Evolutionary conservation across 2,888 invertebrate species (phyloP).

Genomic region (Lochmaea capreae): DNA sequence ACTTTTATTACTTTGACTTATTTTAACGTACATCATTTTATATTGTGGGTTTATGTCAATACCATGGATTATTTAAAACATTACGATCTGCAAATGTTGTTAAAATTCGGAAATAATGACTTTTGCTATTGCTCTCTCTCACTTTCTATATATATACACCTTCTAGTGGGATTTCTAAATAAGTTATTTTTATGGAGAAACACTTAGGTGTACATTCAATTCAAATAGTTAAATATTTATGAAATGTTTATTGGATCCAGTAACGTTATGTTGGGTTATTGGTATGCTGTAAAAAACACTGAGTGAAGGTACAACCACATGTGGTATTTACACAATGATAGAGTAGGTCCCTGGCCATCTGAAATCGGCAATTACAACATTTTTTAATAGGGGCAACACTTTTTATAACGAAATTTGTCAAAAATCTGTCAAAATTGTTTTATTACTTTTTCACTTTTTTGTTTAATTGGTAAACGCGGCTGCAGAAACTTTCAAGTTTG

Average conservation of each 20-base stretch:
- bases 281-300: too few relatives aligned
- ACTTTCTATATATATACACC: neutral
- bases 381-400: too few relatives aligned
- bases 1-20: slow-evolving; percentile 49
- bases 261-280: slow-evolving; percentile 11
- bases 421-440: too few relatives aligned
- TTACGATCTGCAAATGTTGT: slow-evolving; percentile 47
- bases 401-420: too few relatives aligned
- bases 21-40: slow-evolving; percentile 53
- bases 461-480: too few relatives aligned
- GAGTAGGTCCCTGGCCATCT: too few relatives aligned
- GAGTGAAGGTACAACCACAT: too few relatives aligned
- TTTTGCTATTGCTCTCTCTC: slow-evolving; percentile 37
- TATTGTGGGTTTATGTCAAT: slow-evolving; percentile 51
- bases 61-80: slow-evolving; percentile 53
- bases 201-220: slow-evolving; percentile 35
- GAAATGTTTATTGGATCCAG: slow-evolving; percentile 23
- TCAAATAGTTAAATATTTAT: slow-evolving; percentile 32
- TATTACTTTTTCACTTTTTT: too few relatives aligned
- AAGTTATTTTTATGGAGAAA: slow-evolving; percentile 43
- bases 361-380: too few relatives aligned
- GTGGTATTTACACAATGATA: too few relatives aligned
- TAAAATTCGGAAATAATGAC: slow-evolving; percentile 46
- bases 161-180: slow-evolving; percentile 47
- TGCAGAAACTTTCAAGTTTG: too few relatives aligned